Conservation (phyloP, 2,113 vertebrate species). For the Panurus biarmicus region DNA sequence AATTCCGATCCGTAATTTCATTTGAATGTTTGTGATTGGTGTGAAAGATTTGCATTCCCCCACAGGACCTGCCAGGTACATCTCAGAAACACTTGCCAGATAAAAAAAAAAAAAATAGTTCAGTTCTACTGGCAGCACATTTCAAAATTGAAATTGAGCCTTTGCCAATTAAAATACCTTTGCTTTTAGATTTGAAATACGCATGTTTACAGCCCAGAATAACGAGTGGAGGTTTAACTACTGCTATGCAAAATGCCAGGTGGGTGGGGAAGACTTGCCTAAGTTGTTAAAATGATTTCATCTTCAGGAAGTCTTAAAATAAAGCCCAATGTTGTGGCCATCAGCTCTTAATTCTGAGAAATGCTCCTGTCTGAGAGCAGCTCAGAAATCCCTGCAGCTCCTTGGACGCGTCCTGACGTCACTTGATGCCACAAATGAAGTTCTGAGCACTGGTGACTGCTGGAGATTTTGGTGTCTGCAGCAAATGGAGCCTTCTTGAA, state of each 20-base stretch:
- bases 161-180: background rate
- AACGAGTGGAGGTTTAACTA: background rate
- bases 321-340: background rate
- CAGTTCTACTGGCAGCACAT: background rate
- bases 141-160: background rate
- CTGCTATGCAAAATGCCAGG: background rate
- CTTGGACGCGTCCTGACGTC: rapidly evolving
- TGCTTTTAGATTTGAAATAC: background rate
- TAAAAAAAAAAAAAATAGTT: background rate
- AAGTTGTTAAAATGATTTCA: background rate
- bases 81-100: background rate
- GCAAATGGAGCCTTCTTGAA: background rate
- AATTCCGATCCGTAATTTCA: background rate
- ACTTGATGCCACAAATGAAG: background rate
- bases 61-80: background rate
- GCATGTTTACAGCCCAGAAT: background rate
- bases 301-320: background rate
- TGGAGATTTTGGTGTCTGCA: background rate
- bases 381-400: background rate
- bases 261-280: background rate
- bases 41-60: background rate
- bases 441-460: background rate
- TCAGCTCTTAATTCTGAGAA: background rate
- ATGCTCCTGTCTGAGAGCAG: background rate
- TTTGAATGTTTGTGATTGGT: background rate